Conservation (phyloP, 2,797 vertebrate species). For the Poecilia velifera region DNA sequence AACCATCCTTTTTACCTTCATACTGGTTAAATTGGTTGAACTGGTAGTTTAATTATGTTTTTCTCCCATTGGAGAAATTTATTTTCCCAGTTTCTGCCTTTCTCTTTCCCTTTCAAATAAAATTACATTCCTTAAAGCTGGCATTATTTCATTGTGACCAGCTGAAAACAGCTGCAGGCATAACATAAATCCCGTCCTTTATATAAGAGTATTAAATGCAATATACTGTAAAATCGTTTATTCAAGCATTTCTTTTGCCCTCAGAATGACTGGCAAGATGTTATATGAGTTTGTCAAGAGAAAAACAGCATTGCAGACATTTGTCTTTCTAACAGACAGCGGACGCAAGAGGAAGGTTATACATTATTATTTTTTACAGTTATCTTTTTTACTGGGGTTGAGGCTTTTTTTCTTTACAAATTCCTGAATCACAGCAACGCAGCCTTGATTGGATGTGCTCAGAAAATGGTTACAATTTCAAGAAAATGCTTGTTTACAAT, state of each 20-base stretch:
- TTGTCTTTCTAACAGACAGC: not conserved
- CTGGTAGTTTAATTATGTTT: not conserved
- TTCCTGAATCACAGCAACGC: not conserved
- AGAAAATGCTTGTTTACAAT: not conserved
- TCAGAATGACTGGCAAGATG: no score
- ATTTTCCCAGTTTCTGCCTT: not conserved
- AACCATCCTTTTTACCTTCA: not conserved
- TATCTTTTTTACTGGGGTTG: not conserved
- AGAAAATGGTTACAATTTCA: conserved; percentile 15
- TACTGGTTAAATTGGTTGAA: not conserved
- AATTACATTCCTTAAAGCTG: not conserved
- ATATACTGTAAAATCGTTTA: not conserved
- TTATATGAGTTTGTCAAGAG: not conserved
- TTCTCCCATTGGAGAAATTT: not conserved
- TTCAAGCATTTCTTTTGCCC: not conserved
- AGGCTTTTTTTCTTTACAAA: not conserved
- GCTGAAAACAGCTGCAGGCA: not conserved
- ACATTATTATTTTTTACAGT: not conserved
- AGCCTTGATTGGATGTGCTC: not conserved
- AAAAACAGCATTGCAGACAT: not conserved
- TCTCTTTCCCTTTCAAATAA: not conserved
- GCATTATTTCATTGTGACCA: not conserved
- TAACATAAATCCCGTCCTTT: not conserved
- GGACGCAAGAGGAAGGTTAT: not conserved
- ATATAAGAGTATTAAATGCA: not conserved